Base-by-base conservation (phyloP, 2,888 invertebrate species). In the Trilocha varians region DNA sequence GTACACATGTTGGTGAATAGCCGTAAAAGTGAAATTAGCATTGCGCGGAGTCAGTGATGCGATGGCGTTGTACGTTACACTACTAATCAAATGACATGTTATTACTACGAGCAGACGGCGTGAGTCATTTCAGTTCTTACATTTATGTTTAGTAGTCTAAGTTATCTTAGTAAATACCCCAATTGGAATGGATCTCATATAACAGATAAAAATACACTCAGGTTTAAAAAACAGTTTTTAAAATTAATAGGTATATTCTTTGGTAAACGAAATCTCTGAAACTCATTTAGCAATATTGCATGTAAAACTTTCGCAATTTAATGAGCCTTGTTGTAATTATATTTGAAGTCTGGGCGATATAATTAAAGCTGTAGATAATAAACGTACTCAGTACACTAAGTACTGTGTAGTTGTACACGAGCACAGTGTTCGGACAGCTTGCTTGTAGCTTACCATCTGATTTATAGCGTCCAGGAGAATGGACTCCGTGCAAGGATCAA, bases 401-500 rank as follows among this genome's bases (percentile, higher is more conserved):
- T 52, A 46, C 37, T 43, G 36, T 49, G 48, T 44, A 51, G 46
- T 49, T 44, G 42, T 51, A 52, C 52, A 49, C 51, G 47, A 43
- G 44, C 39, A 51, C 41, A 63, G 61, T 64, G 55, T 46, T 52
- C 52, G 60, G 57, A 54, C 53, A 54, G 61, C 53, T 62, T 55
- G 58, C 60, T 65, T 55, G 61, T 59, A 49, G 58, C 53, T 62
- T 57, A 58, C 50, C 48, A 44, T 44, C 48, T 58, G 62, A 64
- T 70, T 66, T 69, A 68, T 63, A 43, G 55, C 51, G 50, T 45
- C 55, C 47, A 49, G 53, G 54, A 50, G 56, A 53, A 59, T 53
- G 53, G 59, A 58, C 58, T 56, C 55, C 57, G 55, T 47, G 65
- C 70, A 78, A 76, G 74, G 79, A 80, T 78, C n/a, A n/a, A n/a